Evolutionary conservation across 2,888 invertebrate genomes (phyloP), one percentile per base, ranked within the genome.

Genomic region (Leucophenga maculata): DNA sequence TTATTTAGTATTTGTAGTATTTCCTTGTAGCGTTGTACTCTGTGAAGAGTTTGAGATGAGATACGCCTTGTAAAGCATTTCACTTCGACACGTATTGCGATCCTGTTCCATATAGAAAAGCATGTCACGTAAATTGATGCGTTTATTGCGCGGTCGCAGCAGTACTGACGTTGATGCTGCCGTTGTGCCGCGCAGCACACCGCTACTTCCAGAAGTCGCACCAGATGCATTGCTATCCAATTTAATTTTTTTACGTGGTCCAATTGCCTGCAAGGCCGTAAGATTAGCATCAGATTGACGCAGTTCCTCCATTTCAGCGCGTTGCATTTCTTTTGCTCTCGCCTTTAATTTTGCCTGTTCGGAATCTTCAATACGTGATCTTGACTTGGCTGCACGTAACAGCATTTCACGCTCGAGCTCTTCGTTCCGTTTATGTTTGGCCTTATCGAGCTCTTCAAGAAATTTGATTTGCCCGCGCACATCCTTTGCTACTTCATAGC

Each of bases 321-420:
- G 91, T 90, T 98, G 98, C 95, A 98, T 96, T 92, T 98, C 93
- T 84, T 93, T 93, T 72, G 91, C 97, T 89, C 97, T 97, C 73
- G 98, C 97, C 89, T 98, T 98, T 75, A 99, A 91, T 88, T 98
- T 98, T 1, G 97, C 95, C 88, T 99, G 98, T 86, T 99, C 98
- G 0, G 98, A 98, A 90, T 99, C 98, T 89, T 98, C 98, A 69
- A 96, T 94, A 90, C 98, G 98, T 67, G 98, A 96, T 75, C 98
- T 92, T 79, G 97, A 97, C 89, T 98, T 98, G 66, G 98, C 98
- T 22, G 97, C 97, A 75, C 97, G 91, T 78, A 99, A 89, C 65
- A 99, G 90, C 90, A 97, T 93, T 89, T 99, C 99, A 72, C 98
- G 91, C 86, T 99, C 99, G 69, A 95, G 93, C 87, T 98, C 99